phyloP scores from a whole-genome alignment of 2,113 vertebrate species.

The Odocoileus virginianus region DNA sequence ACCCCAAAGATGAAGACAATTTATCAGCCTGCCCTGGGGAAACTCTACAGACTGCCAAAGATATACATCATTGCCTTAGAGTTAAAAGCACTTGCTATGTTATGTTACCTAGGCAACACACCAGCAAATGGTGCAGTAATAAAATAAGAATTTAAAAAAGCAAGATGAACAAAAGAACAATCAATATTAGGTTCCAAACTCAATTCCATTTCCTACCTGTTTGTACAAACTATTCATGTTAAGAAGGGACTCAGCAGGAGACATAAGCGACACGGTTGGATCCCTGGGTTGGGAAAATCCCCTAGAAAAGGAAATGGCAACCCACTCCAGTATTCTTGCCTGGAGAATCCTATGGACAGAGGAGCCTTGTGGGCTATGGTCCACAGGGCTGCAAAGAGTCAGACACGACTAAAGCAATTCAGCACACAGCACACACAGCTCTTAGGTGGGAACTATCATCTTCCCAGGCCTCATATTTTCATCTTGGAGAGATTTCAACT shows the following conservation, averaged over 20 bases:
- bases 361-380: background rate
- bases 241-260: background rate
- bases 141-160: constrained; percentile 13
- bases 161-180: constrained; percentile 17
- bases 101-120: constrained; percentile 52
- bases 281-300: background rate
- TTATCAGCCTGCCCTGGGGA: constrained; percentile 12
- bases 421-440: background rate
- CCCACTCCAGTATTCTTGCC: background rate
- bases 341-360: background rate
- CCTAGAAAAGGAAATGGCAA: background rate
- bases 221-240: background rate
- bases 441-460: background rate
- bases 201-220: background rate
- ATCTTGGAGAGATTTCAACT: background rate
- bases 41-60: constrained; percentile 9
- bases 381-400: background rate
- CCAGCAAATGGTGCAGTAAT: constrained; percentile 4
- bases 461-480: background rate
- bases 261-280: rapidly evolving
- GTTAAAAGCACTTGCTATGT: constrained; percentile 35
- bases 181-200: background rate
- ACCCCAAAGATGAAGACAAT: constrained; percentile 30
- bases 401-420: background rate
- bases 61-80: constrained; percentile 15